Evolutionary conservation across 2,797 vertebrate genomes (phyloP).

Genomic region (Enteromius unitaeniatus): DNA sequence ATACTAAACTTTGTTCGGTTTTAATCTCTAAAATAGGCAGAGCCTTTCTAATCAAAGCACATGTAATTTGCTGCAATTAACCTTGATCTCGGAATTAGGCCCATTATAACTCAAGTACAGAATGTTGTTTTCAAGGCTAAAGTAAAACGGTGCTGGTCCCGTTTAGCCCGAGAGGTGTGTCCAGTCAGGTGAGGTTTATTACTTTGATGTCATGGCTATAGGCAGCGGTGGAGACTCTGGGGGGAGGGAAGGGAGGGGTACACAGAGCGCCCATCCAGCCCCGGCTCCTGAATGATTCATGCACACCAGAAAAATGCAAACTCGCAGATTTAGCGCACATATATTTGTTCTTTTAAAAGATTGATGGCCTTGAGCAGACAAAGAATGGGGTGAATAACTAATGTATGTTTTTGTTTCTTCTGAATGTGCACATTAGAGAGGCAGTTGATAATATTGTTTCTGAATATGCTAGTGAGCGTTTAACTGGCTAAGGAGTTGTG

Average conservation of each 20-base stretch:
- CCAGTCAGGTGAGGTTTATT: conserved; percentile 30
- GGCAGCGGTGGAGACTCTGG: conserved; percentile 17
- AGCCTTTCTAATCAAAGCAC: conserved; percentile 29
- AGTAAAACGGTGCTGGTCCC: conserved; percentile 14
- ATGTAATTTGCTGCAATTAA: conserved; percentile 25
- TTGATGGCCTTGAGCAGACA: conserved; percentile 67
- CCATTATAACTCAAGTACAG: conserved; percentile 36
- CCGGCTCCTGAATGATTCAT: conserved; percentile 60
- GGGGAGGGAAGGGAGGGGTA: conserved; percentile 21
- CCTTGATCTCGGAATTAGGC: conserved; percentile 36
- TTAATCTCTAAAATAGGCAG: not conserved
- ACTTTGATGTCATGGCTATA: conserved; percentile 43
- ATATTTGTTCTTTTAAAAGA: conserved; percentile 75
- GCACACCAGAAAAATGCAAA: conserved; percentile 71
- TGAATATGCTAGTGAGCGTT: conserved; percentile 39
- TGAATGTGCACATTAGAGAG: conserved; percentile 26
- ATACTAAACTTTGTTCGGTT: conserved; percentile 16
- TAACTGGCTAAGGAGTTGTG: conserved; percentile 62
- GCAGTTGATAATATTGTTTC: conserved; percentile 35
- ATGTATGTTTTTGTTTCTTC: conserved; percentile 35
- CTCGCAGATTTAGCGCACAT: conserved; percentile 75
- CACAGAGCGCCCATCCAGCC: conserved; percentile 17
- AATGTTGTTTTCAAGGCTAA: conserved; percentile 42
- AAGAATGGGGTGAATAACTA: conserved; percentile 30
- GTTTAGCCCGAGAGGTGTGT: conserved; percentile 27